Percentiles rank a stretch among this genome's conserved stretches.
Evolutionary conservation across 1,140 invertebrate species (phyloP).

Genomic region (Sitophilus oryzae): DNA sequence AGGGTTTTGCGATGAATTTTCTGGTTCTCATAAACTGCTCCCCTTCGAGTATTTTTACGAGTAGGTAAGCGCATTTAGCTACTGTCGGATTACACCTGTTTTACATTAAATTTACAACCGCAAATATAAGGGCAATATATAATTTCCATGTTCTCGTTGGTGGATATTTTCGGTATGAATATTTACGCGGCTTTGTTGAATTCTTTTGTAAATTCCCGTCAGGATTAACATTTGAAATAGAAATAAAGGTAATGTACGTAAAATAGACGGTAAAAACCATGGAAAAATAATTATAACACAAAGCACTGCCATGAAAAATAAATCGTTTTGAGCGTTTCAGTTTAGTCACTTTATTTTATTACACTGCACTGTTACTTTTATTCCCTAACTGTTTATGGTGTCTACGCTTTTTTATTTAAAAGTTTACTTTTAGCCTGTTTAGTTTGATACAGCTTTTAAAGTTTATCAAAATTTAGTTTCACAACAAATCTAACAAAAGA

Average conservation of each 20-base stretch:
- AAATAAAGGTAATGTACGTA: conserved; percentile 16
- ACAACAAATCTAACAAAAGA: no score
- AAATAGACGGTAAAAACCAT: conserved; percentile 17
- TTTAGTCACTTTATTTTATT: not conserved
- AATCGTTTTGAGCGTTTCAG: not conserved
- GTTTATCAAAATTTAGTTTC: no score
- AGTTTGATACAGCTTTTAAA: no score
- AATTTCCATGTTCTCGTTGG: conserved; percentile 16
- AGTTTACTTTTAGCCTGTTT: no score
- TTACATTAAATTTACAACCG: conserved; percentile 17
- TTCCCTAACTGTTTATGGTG: no score
- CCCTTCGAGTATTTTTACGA: conserved; percentile 7
- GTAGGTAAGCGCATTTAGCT: conserved; percentile 12
- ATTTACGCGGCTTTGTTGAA: conserved; percentile 12
- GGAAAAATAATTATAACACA: conserved; percentile 13
- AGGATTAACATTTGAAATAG: conserved; percentile 11
- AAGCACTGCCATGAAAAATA: not conserved
- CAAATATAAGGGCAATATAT: conserved; percentile 17
- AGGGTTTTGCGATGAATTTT: no score
- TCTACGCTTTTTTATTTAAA: no score
- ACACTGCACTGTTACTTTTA: no score
- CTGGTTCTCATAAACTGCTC: not conserved
- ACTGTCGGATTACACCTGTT: conserved; percentile 16
- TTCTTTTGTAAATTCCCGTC: conserved; percentile 14
- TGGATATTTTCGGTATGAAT: conserved; percentile 13